Evolutionary conservation across 2,888 invertebrate species (phyloP), one percentile per base, ranked within the genome.

Genomic region (Acrocera orbiculus): DNA sequence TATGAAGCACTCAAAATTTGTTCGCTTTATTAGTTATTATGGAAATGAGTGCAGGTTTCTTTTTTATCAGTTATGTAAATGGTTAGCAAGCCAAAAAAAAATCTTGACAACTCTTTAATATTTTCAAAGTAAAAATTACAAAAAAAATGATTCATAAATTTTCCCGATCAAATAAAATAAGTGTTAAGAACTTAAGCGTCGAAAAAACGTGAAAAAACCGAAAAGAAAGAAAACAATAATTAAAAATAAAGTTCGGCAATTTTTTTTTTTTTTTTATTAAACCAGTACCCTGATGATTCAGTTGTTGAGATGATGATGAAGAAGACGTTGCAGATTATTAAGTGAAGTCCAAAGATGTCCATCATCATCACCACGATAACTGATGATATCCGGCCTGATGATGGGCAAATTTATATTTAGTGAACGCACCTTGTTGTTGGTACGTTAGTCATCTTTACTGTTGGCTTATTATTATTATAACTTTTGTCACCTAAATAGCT

Each of bases 221-320:
- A 7, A 2, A 7, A 7, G 19, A 32, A 16, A 19, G 19, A 19
- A 19, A 2, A 8, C 5, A 19, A 2, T 7, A 19, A 2, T 19
- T 19, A 19, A 19, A 7, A 7, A 19, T 8, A 7, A 19, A 19
- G 8, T 19, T 19, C 8, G 8, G 6, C n/a, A n/a, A n/a, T n/a
- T n/a, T n/a, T 8, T 22, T 5, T 22, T 44, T 45, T 43, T 44
- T 46, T 50, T 48, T 52, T 48, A 44, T 46, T 40, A 44, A 55
- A 54, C 53, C 56, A 57, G 54, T 58, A 58, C 57, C 57, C 58
- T 54, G 58, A 56, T 50, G 47, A 50, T 49, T 46, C 51, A 44
- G 46, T 50, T 50, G 46, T 44, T 34, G 34, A 37, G 7, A n/a
- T 27, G 27, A 27, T 34, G 27, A 7, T 16, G 33, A 20, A 34